Base-by-base conservation (phyloP, 2,888 invertebrate genomes). In the Oxycera nigricornis region DNA sequence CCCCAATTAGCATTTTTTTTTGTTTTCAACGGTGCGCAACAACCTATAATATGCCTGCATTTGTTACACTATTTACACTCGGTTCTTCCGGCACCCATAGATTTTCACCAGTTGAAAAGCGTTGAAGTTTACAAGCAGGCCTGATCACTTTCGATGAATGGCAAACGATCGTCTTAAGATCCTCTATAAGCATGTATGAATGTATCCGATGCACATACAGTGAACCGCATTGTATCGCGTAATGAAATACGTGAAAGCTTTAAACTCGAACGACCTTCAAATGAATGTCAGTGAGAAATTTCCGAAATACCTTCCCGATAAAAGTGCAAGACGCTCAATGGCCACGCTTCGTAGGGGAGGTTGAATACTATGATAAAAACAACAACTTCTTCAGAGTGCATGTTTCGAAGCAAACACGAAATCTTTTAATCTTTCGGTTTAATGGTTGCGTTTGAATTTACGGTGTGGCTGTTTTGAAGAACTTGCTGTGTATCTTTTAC, bases 91-190 rank as follows among this genome's bases (percentile, higher is more conserved):
- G 2, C 22, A 55, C 24, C 24, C 22, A 24, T 55, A 20, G 24
- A 55, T 55, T 55, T 55, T 24, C 52, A 55, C 52, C 52, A 22
- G 52, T 55, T 55, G 22, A 55, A 55, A 55, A 22, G 52, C 52
- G 7, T 24, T 24, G 14, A 3, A 20, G 11, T 24, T 55, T 11
- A 17, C 9, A 11, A 3, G 50, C 24, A 22, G 22, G 17, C 9
- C 24, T 3, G 24, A 55, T 55, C 52, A 55, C 52, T 55, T 55
- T 55, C 52, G 52, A 55, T 55, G 52, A 55, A 55, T 55, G 52
- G 52, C 22, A 20, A 55, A 55, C 52, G 52, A 55, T 24, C 52
- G 52, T 9, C 11, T 20, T 22, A 17, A 55, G 17, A 35, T 35
- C 11, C 35, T 55, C 7, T 17, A n/a, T 17, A n/a, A 7, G 17